Percentiles rank a stretch among this genome's conserved stretches.
Conservation (phyloP, 2,113 vertebrate species). For the Tursiops truncatus region DNA sequence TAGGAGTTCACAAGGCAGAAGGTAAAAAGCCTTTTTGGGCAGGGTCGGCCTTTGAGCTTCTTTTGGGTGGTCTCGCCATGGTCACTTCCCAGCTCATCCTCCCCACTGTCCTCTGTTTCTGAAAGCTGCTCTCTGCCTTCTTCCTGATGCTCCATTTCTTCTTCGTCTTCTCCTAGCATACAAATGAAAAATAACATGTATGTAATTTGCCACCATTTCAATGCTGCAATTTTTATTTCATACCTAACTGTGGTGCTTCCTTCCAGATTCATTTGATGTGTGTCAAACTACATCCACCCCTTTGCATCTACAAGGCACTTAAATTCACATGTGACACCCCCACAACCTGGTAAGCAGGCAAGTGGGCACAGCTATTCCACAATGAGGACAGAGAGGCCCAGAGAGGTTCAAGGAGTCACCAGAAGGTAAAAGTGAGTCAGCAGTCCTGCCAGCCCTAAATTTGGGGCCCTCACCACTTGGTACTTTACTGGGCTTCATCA, state of each 20-base stretch:
- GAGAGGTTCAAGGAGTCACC: background rate
- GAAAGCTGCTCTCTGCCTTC: slow-evolving; percentile 83
- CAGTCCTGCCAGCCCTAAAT: background rate
- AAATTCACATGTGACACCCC: background rate
- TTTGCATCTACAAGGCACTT: background rate
- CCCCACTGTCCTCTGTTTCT: slow-evolving; percentile 87
- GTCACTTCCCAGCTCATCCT: slow-evolving; percentile 86
- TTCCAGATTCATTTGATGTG: background rate
- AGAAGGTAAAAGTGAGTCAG: no score
- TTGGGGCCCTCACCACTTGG: background rate
- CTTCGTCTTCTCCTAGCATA: slow-evolving; percentile 87
- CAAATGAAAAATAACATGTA: background rate
- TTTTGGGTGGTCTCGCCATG: slow-evolving; percentile 70
- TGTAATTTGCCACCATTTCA: background rate
- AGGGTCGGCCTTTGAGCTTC: slow-evolving; percentile 55
- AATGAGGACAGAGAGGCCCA: background rate
- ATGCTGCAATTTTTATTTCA: background rate
- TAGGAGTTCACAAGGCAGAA: slow-evolving; percentile 96
- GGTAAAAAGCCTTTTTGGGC: slow-evolving; percentile 88
- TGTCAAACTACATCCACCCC: background rate
- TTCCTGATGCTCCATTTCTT: slow-evolving; percentile 97
- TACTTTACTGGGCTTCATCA: background rate
- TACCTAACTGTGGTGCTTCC: background rate
- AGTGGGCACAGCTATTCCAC: background rate
- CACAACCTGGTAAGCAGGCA: background rate